Evolutionary conservation across 1,140 invertebrate genomes (phyloP).

Genomic region (Tenebrio molitor): DNA sequence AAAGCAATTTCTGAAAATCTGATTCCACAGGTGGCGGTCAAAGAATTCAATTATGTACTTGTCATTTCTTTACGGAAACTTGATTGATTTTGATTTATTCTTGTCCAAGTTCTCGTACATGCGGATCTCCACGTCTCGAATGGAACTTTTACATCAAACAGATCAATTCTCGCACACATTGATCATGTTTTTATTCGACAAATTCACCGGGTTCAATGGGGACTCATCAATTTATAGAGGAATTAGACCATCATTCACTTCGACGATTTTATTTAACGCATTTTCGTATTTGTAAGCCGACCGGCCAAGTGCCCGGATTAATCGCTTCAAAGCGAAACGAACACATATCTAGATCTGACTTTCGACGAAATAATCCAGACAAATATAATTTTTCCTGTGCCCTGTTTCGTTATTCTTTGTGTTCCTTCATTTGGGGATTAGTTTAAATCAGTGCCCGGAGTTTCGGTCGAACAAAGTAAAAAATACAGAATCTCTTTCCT

Average conservation of each 20-base stretch:
- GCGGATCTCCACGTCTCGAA: conserved; percentile 3
- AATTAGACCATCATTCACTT: conserved; percentile 21
- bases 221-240: conserved; percentile 21
- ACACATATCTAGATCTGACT: too few species aligned
- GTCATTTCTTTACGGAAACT: conserved; percentile 32
- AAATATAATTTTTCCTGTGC: too few species aligned
- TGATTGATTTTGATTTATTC: conserved; percentile 38
- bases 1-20: conserved; percentile 32
- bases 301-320: too few species aligned
- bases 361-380: too few species aligned
- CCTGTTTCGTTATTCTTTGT: too few species aligned
- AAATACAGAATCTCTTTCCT: too few species aligned
- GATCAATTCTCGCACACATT: conserved; percentile 22
- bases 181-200: conserved; percentile 14
- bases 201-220: neutral
- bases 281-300: too few species aligned
- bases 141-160: conserved; percentile 7
- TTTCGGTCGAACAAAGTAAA: too few species aligned
- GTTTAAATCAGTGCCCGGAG: too few species aligned
- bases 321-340: too few species aligned
- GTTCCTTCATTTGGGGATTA: too few species aligned
- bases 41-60: conserved; percentile 40
- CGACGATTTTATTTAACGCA: neutral
- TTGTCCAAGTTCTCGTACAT: conserved; percentile 16
- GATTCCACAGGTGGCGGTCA: conserved; percentile 39